Percentiles rank a stretch among this genome's conserved stretches.
These are phyloP conservation scores for Lerema accius DNA, from an alignment of 1,140 invertebrate species.

Conservation along the genomic window DNA sequence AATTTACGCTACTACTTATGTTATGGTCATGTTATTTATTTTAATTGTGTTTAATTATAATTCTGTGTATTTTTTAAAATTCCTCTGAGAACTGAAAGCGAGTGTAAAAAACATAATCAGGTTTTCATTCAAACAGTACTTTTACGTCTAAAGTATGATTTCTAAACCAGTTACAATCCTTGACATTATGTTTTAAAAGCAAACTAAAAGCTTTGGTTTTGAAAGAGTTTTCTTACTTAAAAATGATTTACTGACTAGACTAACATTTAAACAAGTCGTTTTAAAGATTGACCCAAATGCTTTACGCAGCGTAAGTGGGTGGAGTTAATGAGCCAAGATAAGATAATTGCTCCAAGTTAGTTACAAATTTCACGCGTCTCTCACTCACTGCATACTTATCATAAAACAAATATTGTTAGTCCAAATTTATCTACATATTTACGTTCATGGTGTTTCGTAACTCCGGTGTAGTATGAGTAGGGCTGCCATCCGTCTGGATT, in stretches of 20 bases:
- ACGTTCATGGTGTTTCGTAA: slow-evolving; percentile 58
- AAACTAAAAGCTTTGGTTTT: slow-evolving; percentile 25
- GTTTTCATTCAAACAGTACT: too few relatives aligned
- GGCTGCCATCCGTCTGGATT: too few relatives aligned
- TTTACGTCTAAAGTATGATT: too few relatives aligned
- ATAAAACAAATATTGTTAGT: slow-evolving; percentile 70
- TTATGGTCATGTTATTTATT: too few relatives aligned
- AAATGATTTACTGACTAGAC: slow-evolving; percentile 6
- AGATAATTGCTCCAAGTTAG: slow-evolving; percentile 72
- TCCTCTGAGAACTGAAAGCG: too few relatives aligned
- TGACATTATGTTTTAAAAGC: slow-evolving; percentile 37
- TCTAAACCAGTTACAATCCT: neutral
- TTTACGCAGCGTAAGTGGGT: slow-evolving; percentile 51
- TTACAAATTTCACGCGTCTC: slow-evolving; percentile 74
- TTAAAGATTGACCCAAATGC: slow-evolving; percentile 53
- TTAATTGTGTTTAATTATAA: too few relatives aligned
- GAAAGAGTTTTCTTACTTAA: neutral
- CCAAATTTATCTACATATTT: slow-evolving; percentile 59
- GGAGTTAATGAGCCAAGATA: slow-evolving; percentile 67
- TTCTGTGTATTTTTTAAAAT: too few relatives aligned
- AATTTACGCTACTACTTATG: too few relatives aligned
- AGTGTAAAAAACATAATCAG: too few relatives aligned
- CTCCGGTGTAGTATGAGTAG: too few relatives aligned
- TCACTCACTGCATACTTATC: slow-evolving; percentile 56
- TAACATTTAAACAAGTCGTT: slow-evolving; percentile 38